Percentiles rank a stretch among this genome's conserved stretches.
Conservation (phyloP, 2,797 vertebrate species). For the Syndactyla subalaris region DNA sequence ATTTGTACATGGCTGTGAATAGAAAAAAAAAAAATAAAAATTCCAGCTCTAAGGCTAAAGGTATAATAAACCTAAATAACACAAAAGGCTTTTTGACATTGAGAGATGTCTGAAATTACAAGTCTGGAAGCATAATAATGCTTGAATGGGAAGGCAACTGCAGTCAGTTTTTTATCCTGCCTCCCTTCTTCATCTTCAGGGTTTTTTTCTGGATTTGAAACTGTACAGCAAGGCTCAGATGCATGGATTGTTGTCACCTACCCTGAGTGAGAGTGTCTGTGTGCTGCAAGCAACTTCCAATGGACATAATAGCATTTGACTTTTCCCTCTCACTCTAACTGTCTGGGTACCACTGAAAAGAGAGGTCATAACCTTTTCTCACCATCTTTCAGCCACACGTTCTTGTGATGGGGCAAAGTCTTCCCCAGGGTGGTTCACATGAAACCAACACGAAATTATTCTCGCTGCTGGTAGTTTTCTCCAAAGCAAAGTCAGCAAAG, state of each 20-base stretch:
- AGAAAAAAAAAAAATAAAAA: background rate
- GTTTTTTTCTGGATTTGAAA: background rate
- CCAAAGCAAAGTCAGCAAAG: background rate
- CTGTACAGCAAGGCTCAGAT: background rate
- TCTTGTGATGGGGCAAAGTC: background rate
- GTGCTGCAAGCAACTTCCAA: background rate
- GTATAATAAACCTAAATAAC: background rate
- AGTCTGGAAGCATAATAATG: background rate
- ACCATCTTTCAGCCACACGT: background rate
- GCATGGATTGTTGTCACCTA: background rate
- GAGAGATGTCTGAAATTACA: constrained; percentile 28
- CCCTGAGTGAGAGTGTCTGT: background rate
- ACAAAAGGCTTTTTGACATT: background rate
- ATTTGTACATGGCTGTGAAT: background rate
- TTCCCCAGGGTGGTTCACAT: fast-evolving
- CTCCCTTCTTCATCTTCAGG: background rate
- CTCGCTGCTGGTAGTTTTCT: background rate
- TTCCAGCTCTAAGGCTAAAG: background rate
- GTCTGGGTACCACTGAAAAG: background rate
- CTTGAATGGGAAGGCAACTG: background rate
- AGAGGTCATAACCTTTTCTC: background rate
- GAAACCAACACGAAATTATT: background rate
- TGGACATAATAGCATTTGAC: background rate
- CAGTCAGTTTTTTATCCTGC: background rate
- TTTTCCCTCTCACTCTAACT: background rate